These are phyloP conservation scores for Myiotriccus ornatus DNA, from an alignment of 2,797 vertebrate genomes.

Conservation along the genomic window DNA sequence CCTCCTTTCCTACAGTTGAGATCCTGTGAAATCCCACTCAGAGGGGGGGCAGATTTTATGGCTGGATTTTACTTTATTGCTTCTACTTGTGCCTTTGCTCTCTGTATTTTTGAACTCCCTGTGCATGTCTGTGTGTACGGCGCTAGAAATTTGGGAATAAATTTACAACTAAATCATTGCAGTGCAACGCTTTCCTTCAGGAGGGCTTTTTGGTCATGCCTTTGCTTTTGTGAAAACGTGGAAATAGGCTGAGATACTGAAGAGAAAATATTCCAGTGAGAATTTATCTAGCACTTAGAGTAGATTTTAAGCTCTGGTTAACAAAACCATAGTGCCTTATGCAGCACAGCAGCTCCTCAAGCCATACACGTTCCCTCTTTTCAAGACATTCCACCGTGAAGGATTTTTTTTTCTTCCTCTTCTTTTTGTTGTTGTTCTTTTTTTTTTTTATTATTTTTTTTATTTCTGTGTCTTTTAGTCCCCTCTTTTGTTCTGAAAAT, in stretches of 20 bases:
- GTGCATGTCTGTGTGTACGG: not conserved
- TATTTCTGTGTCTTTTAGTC: not conserved
- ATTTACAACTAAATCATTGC: not conserved
- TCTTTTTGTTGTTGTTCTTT: not conserved
- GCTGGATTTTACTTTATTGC: not conserved
- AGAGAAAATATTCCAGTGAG: not conserved
- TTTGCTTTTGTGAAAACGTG: not conserved
- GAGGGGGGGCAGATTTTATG: not conserved
- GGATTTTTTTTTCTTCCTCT: not conserved
- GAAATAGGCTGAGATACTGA: not conserved
- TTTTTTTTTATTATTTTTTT: not conserved
- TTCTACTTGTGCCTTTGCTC: not conserved
- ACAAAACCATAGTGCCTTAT: not conserved
- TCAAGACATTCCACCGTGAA: not conserved
- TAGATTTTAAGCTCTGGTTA: not conserved
- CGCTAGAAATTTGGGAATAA: not conserved
- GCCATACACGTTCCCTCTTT: not conserved
- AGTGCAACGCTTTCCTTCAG: not conserved
- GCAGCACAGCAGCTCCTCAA: not conserved
- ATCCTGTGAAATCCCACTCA: slow-evolving; percentile 18
- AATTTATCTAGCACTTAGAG: not conserved
- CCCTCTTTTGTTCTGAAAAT: slow-evolving; percentile 36
- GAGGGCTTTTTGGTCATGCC: not conserved
- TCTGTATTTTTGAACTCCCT: not conserved
- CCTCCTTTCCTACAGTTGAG: not conserved